phyloP scores from a whole-genome alignment of 2,888 invertebrate species.

The Glaucopsyche alexis region DNA sequence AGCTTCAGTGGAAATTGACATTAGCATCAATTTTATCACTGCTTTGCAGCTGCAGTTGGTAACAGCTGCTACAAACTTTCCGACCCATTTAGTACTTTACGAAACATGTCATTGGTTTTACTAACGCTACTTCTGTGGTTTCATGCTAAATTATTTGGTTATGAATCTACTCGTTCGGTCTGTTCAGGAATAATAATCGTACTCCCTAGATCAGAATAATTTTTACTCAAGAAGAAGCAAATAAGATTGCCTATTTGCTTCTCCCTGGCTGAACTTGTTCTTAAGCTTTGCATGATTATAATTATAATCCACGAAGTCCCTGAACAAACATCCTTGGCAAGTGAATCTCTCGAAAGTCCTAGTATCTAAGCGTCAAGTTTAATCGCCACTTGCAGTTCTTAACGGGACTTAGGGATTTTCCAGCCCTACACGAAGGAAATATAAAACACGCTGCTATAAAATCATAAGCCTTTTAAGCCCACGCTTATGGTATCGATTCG shows the following conservation, averaged over 20 bases:
- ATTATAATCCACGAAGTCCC: too few relatives aligned
- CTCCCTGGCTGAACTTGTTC: too few relatives aligned
- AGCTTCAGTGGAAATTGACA: background rate
- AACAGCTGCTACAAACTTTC: conserved; percentile 1
- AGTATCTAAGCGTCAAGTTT: conserved; percentile 7
- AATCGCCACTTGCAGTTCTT: background rate
- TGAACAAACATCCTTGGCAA: too few relatives aligned
- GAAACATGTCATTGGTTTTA: background rate
- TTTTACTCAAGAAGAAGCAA: too few relatives aligned
- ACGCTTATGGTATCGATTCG: conserved; percentile 5
- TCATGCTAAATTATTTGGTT: background rate
- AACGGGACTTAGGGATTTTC: background rate
- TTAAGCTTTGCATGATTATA: too few relatives aligned
- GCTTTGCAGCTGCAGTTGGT: background rate
- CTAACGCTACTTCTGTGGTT: background rate
- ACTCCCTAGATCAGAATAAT: too few relatives aligned
- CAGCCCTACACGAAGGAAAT: background rate
- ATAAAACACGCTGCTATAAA: background rate
- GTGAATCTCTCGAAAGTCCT: background rate
- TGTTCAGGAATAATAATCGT: too few relatives aligned
- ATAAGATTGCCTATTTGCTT: too few relatives aligned
- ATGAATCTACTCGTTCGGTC: too few relatives aligned
- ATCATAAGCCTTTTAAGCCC: background rate
- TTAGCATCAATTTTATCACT: conserved; percentile 7
- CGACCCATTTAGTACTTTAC: conserved; percentile 3